These are phyloP conservation scores for Uria aalge DNA, from an alignment of 2,113 vertebrate species.

Conservation along the genomic window DNA sequence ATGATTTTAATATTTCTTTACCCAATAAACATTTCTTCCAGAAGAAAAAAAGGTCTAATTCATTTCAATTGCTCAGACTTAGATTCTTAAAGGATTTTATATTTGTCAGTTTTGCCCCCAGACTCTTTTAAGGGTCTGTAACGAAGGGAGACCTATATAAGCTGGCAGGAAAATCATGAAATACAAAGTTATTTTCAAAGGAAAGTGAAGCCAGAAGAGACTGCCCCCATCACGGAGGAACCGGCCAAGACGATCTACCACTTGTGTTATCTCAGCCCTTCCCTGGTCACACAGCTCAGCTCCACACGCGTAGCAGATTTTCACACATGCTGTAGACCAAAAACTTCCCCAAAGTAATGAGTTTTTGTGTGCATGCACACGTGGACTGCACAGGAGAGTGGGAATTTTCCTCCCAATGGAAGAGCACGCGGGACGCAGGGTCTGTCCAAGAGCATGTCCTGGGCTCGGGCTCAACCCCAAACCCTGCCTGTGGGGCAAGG, in stretches of 20 bases:
- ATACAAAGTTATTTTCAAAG: neutral
- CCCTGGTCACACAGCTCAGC: neutral
- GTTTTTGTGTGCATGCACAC: neutral
- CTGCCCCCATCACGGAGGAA: neutral
- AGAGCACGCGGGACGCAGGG: rapidly evolving
- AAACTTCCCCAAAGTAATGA: neutral
- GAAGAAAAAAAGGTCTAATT: neutral
- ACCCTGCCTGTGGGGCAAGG: neutral
- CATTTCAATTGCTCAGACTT: neutral
- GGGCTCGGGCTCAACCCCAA: neutral
- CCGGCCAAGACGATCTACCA: neutral
- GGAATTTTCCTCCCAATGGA: neutral
- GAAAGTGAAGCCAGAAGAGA: neutral
- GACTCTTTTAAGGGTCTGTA: neutral
- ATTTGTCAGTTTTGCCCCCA: neutral
- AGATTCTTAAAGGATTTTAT: neutral
- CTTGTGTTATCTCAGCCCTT: neutral
- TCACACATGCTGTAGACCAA: neutral
- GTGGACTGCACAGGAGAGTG: rapidly evolving
- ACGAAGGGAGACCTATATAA: neutral
- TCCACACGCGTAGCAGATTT: neutral
- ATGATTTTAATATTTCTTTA: neutral
- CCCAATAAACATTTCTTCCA: neutral
- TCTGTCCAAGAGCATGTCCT: neutral
- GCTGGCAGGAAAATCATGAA: neutral